Base-by-base conservation (phyloP, 2,888 invertebrate species). In the Labia minor region DNA sequence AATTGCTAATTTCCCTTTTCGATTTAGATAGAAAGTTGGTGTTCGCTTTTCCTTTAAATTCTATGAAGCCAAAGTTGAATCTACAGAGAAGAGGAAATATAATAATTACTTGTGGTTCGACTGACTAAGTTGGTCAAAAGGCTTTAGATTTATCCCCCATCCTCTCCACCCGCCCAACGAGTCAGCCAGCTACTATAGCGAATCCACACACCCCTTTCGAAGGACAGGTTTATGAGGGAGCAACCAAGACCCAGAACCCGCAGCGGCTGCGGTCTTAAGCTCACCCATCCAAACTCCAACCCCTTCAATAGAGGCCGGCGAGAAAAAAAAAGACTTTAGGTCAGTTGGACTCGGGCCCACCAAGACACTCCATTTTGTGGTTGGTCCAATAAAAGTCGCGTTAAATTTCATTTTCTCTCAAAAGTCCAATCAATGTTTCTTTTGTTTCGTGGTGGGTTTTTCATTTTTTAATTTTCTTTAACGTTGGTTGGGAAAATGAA, bases 211-310 rank as follows among this genome's bases (percentile, higher is more conserved):
- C n/a, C 49, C 49, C n/a, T 16, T 16, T 14, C n/a, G 49, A 8
- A 49, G 49, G 49, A 49, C 49, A 49, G 49, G 49, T 49, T 49
- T 49, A 49, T 49, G 49, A 49, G 49, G 49, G 49, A 49, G 11
- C 33, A n/a, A n/a, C n/a, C n/a, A n/a, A 11, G 49, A 14, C 49
- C 49, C 49, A 49, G 3, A 49, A 49, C 49, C 49, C 49, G 49
- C 49, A 49, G 49, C n/a, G 8, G 49, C 49, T 49, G 49, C 16
- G 49, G 49, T 49, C 49, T 49, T 49, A 49, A 49, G 49, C 49
- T 49, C 49, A 4, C 8, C 49, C 49, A 3, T 14, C 49, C n/a
- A n/a, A n/a, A n/a, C n/a, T n/a, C n/a, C n/a, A n/a, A n/a, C n/a
- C 26, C 26, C 26, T 26, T 26, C 3, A 26, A 26, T 26, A 26